Conservation (phyloP, 2,888 invertebrate species). For the Dascillus cervinus region DNA sequence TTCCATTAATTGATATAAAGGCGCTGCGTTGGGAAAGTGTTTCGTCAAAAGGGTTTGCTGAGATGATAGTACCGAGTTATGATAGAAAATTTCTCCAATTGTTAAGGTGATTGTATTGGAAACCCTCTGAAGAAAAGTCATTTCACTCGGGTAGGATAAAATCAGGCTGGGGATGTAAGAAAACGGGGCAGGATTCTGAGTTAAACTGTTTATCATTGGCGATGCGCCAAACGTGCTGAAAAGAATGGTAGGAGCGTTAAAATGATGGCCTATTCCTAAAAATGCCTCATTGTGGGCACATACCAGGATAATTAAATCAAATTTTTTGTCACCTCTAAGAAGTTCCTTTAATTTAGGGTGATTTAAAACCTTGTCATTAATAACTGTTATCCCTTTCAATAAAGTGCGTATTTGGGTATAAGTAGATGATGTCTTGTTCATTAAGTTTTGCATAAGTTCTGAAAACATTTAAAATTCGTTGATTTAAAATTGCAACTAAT, state of each 20-base stretch:
- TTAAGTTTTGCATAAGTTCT: neutral
- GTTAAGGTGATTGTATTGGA: constrained; percentile 23
- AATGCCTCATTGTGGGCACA: constrained; percentile 32
- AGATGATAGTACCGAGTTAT: constrained; percentile 9
- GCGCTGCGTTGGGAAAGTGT: constrained; percentile 25
- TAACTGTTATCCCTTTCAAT: no score
- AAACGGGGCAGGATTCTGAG: constrained; percentile 31
- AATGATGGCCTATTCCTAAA: constrained; percentile 31
- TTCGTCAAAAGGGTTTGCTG: constrained; percentile 19
- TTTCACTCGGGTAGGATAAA: constrained; percentile 25
- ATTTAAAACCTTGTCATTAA: no score
- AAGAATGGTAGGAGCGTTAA: constrained; percentile 32
- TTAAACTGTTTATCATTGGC: constrained; percentile 22
- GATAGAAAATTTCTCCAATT: constrained; percentile 7
- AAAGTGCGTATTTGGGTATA: no score
- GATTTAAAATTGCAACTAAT: neutral
- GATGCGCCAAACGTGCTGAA: constrained; percentile 27
- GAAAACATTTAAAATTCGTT: neutral
- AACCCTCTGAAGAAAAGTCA: constrained; percentile 32
- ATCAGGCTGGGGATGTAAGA: constrained; percentile 32
- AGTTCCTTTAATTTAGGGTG: constrained; percentile 12
- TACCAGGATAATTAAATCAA: constrained; percentile 29
- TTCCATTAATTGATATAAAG: constrained; percentile 20
- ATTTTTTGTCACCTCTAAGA: constrained; percentile 17
- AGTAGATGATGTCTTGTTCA: no score